Evolutionary conservation across 2,113 vertebrate species (phyloP), one percentile per base, ranked within the genome.

Genomic region (Rhinolophus sinicus): DNA sequence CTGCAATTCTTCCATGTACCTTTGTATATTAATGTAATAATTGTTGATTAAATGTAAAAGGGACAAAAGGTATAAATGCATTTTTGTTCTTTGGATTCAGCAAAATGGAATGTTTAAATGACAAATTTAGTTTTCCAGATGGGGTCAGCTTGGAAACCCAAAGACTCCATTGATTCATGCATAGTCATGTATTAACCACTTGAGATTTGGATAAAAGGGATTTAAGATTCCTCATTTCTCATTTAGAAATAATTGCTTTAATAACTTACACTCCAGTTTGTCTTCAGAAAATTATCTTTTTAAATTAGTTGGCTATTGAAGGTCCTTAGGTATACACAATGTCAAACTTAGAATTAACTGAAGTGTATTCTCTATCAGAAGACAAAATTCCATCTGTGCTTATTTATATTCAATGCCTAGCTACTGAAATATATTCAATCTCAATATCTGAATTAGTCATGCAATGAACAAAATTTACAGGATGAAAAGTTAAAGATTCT

Each of bases 101-200:
- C 65, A 97, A 98, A 96, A 98, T 91, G 89, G 58, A 94, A 97
- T 97, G 84, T 97, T 97, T 98, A 97, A 98, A 95, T 60, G 52
- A 97, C 67, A 98, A 97, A 97, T 98, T 98, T 94, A 95, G 97
- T 98, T 98, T 98, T 97, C 93, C 89, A 94, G 95, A 98, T 96
- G 90, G 97, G 85, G 97, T 98, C 98, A 98, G 96, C 75, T 78
- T 96, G 95, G 80, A 98, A 98, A 98, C 97, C 87, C 94, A 97
- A 97, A 96, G 95, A 98, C 98, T 98, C 86, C 95, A 98, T 88
- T 97, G 89, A 98, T 98, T 98, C 96, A 98, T 98, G 98, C 98
- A 97, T 81, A 98, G 97, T 98, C 98, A 99, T 98, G 98, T 96
- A 98, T 98, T 98, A 98, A 97, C 95, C 97, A 98, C 98, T 98